These are phyloP conservation scores for Busseola fusca DNA, from an alignment of 2,888 invertebrate species.

Conservation along the genomic window DNA sequence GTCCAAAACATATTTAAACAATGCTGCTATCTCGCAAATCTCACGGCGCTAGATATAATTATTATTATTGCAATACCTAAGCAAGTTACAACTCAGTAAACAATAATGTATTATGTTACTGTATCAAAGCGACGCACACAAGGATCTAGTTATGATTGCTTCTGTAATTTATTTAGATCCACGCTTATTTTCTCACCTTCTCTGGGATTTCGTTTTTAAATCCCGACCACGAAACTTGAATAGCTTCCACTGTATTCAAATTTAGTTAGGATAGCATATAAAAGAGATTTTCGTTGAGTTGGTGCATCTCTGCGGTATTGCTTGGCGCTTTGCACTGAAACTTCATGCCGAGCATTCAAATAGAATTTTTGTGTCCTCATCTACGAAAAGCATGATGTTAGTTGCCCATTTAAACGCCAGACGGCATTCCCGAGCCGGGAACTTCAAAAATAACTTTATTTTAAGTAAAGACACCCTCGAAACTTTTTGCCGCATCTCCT, in stretches of 20 bases:
- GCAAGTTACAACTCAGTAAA: conserved; percentile 8
- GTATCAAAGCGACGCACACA: background rate
- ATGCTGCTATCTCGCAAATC: conserved; percentile 13
- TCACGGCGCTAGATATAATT: conserved; percentile 13
- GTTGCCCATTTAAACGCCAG: conserved; percentile 59
- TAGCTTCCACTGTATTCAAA: conserved; percentile 61
- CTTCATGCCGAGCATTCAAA: conserved; percentile 61
- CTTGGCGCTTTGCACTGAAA: conserved; percentile 50
- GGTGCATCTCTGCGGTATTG: conserved; percentile 52
- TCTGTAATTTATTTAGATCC: conserved; percentile 46
- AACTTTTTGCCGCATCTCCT: conserved; percentile 45
- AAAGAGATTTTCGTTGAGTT: conserved; percentile 63
- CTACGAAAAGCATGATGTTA: conserved; percentile 60
- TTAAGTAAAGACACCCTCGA: conserved; percentile 15
- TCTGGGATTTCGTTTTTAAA: conserved; percentile 43
- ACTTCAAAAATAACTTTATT: conserved; percentile 50
- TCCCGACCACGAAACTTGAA: conserved; percentile 49
- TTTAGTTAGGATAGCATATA: conserved; percentile 59
- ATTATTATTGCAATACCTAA: conserved; percentile 32
- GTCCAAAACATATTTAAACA: conserved; percentile 19
- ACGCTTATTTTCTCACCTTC: conserved; percentile 40
- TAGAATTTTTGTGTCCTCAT: conserved; percentile 62
- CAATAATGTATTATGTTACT: conserved; percentile 12
- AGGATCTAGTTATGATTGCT: conserved; percentile 30
- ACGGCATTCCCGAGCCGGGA: conserved; percentile 28